Evolutionary conservation across 2,888 invertebrate genomes (phyloP).

Genomic region (Automeris io): DNA sequence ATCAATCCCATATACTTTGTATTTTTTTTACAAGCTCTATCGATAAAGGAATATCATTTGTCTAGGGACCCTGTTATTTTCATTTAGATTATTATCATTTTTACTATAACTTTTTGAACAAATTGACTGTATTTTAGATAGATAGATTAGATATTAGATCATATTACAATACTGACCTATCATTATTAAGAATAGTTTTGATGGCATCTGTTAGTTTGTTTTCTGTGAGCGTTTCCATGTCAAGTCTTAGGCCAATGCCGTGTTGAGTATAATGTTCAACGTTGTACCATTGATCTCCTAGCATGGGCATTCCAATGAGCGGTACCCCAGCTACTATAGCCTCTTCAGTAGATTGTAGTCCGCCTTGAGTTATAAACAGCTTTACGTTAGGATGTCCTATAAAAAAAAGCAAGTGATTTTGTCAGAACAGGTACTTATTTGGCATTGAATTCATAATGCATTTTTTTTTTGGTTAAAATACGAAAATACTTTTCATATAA

Average conservation of each 20-base stretch:
- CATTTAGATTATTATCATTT: too few species aligned
- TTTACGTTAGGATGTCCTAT: conserved; percentile 7
- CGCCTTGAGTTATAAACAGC: conserved; percentile 22
- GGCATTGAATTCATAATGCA: background rate
- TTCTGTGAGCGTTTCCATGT: conserved; percentile 7
- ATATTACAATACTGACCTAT: too few species aligned
- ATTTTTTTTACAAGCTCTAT: too few species aligned
- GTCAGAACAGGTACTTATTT: background rate
- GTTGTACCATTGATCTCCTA: conserved; percentile 20
- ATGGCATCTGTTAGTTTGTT: conserved; percentile 4
- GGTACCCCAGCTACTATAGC: conserved; percentile 20
- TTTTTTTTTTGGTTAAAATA: too few species aligned
- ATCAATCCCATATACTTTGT: too few species aligned
- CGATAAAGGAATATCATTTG: background rate
- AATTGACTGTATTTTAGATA: too few species aligned
- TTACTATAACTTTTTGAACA: too few species aligned
- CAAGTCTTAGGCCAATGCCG: conserved; percentile 4
- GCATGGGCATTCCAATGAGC: conserved; percentile 19
- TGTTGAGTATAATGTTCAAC: conserved; percentile 12
- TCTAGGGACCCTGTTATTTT: too few species aligned
- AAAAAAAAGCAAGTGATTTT: background rate
- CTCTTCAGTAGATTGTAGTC: conserved; percentile 24
- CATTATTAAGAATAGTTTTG: conserved; percentile 3
- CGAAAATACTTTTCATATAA: too few species aligned
- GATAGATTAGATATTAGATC: too few species aligned